phyloP scores from a whole-genome alignment of 2,113 vertebrate species.

The Cettia cetti region DNA sequence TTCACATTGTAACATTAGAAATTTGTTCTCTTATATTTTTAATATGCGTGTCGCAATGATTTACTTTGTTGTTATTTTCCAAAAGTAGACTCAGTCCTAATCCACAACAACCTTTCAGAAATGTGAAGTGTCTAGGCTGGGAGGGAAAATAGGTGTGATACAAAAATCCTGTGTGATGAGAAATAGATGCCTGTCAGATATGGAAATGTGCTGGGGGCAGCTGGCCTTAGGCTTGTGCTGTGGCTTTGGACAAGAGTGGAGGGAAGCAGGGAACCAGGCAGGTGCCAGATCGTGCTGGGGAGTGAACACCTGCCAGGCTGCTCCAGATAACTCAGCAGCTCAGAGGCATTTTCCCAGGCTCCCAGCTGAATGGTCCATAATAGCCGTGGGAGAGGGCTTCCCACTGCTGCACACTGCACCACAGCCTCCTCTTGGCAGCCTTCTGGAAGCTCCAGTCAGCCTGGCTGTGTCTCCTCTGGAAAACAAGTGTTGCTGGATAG shows the following conservation, averaged over 20 bases:
- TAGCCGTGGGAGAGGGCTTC: conserved; percentile 86
- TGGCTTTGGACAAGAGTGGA: conserved; percentile 40
- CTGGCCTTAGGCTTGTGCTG: not conserved
- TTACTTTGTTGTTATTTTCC: not conserved
- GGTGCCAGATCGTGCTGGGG: conserved; percentile 66
- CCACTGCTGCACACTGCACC: conserved; percentile 69
- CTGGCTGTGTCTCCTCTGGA: conserved; percentile 70
- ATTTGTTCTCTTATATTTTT: not conserved
- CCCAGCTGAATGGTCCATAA: conserved; percentile 78
- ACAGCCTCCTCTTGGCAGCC: conserved; percentile 81
- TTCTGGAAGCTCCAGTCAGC: conserved; percentile 71
- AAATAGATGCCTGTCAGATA: not conserved
- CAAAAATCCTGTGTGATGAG: not conserved
- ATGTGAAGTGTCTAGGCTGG: not conserved
- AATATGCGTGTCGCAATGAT: not conserved
- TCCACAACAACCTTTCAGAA: not conserved
- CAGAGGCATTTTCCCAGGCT: conserved; percentile 87
- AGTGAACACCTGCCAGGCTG: conserved; percentile 81
- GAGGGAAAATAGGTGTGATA: not conserved
- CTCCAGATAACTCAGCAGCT: conserved; percentile 75
- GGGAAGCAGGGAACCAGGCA: not conserved
- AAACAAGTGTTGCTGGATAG: conserved; percentile 79
- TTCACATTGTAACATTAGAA: not conserved
- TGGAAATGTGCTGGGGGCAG: not conserved
- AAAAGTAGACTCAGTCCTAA: not conserved